phyloP scores from a whole-genome alignment of 2,888 invertebrate species.

The Ectropis crepuscularia region DNA sequence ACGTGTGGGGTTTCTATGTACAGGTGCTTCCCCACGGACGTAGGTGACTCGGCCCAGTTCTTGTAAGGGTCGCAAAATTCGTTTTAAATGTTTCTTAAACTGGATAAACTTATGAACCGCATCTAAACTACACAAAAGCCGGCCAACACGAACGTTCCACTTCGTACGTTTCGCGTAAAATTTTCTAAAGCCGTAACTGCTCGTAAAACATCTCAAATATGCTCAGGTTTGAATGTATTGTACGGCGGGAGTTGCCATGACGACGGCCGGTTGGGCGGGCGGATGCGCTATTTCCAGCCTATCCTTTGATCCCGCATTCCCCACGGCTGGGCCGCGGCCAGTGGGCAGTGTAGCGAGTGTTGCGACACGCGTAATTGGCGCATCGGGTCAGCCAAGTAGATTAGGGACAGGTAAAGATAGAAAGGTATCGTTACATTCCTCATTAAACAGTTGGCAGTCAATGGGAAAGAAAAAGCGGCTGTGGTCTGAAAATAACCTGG shows the following conservation, averaged over 20 bases:
- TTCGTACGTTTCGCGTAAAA: not conserved
- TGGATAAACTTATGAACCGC: no score
- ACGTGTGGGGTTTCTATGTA: no score
- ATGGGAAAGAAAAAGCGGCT: no score
- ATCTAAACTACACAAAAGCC: no score
- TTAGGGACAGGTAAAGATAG: conserved; percentile 35
- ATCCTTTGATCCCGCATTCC: conserved; percentile 56
- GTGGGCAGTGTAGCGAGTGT: conserved; percentile 46
- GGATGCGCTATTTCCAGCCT: conserved; percentile 57
- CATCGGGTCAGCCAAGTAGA: conserved; percentile 36
- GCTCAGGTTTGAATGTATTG: conserved; percentile 6
- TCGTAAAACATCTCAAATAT: conserved; percentile 4
- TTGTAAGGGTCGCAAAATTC: no score
- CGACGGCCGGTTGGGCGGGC: conserved; percentile 48
- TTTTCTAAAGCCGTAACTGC: not conserved
- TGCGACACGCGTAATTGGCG: conserved; percentile 43
- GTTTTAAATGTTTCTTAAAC: no score
- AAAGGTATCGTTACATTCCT: conserved; percentile 4
- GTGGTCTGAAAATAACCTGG: no score
- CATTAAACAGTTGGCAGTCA: not conserved
- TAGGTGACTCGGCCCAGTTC: no score
- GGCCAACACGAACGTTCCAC: no score
- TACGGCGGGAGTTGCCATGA: conserved; percentile 62
- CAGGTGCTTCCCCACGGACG: no score
- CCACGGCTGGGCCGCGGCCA: conserved; percentile 34